These are phyloP conservation scores for Mythimna impura DNA, from an alignment of 2,888 invertebrate species.

Conservation along the genomic window DNA sequence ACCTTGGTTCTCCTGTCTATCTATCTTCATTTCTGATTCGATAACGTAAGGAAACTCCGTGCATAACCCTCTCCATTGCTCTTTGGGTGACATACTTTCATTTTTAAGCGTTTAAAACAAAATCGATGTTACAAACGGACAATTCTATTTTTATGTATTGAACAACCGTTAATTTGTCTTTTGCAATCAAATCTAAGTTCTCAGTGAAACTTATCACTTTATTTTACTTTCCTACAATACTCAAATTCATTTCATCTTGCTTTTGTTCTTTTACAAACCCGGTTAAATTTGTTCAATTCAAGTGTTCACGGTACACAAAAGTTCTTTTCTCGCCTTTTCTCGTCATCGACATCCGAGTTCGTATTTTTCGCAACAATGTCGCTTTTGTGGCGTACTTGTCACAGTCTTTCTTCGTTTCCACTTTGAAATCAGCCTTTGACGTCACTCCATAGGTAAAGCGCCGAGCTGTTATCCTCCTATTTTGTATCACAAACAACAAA, in stretches of 20 bases:
- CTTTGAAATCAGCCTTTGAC: slow-evolving; percentile 62
- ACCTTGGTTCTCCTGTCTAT: too few species aligned
- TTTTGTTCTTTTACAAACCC: slow-evolving; percentile 7
- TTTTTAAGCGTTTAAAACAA: too few species aligned
- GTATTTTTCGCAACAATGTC: slow-evolving; percentile 48
- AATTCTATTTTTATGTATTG: slow-evolving; percentile 1
- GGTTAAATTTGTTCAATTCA: slow-evolving; percentile 22
- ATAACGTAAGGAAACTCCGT: too few species aligned
- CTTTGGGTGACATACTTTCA: too few species aligned
- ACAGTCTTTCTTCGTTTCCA: slow-evolving; percentile 35
- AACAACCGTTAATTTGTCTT: slow-evolving; percentile 31
- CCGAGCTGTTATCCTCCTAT: slow-evolving; percentile 62
- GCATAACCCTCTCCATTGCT: too few species aligned
- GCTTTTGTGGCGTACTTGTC: slow-evolving; percentile 57
- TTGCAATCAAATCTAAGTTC: slow-evolving; percentile 23
- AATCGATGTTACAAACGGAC: too few species aligned
- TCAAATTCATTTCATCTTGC: slow-evolving; percentile 1
- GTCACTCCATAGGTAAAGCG: slow-evolving; percentile 71
- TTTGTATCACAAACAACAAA: slow-evolving; percentile 61
- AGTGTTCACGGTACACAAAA: not conserved
- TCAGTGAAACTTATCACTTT: slow-evolving; percentile 16
- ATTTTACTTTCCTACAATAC: slow-evolving; percentile 12
- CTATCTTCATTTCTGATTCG: too few species aligned
- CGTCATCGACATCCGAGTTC: slow-evolving; percentile 17
- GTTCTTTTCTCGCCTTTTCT: slow-evolving; percentile 8